Conservation (phyloP, 2,888 invertebrate species). For the Sarcophaga caerulescens region DNA sequence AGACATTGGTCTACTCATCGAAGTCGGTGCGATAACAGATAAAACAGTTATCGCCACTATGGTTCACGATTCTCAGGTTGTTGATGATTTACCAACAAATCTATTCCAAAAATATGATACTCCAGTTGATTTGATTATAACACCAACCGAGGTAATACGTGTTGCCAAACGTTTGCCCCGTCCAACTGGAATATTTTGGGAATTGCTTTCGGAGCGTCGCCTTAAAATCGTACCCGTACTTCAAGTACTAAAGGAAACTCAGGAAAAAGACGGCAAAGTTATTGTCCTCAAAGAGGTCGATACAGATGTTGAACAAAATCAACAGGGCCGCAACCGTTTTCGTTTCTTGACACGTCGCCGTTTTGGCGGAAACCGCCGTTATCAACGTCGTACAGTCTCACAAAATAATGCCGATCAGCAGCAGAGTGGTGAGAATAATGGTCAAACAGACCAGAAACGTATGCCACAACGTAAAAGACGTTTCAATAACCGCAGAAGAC, state of each 20-base stretch:
- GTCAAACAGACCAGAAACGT: conserved; percentile 71
- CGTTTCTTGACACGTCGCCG: conserved; percentile 79
- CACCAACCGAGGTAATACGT: conserved; percentile 89
- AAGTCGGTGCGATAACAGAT: conserved; percentile 89
- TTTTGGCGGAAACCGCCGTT: conserved; percentile 79
- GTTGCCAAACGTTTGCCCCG: conserved; percentile 84
- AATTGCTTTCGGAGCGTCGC: conserved; percentile 87
- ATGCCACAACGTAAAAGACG: conserved; percentile 76
- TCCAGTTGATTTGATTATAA: conserved; percentile 92
- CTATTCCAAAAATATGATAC: conserved; percentile 91
- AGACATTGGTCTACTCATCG: conserved; percentile 90
- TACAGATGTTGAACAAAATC: conserved; percentile 86
- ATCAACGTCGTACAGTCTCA: conserved; percentile 81
- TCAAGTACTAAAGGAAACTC: conserved; percentile 85
- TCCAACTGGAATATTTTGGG: conserved; percentile 91
- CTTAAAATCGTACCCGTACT: conserved; percentile 88
- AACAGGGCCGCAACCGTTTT: conserved; percentile 80
- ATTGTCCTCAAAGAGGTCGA: conserved; percentile 86
- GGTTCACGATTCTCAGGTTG: conserved; percentile 90
- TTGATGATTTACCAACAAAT: conserved; percentile 87
- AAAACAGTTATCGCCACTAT: conserved; percentile 89
- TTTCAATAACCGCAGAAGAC: conserved; percentile 77
- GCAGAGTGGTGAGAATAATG: conserved; percentile 69
- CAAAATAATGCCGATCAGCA: conserved; percentile 77
- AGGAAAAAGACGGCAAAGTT: conserved; percentile 86